Evolutionary conservation across 2,797 vertebrate species (phyloP), one percentile per base, ranked within the genome.

Genomic region (Kryptopterus vitreolus): DNA sequence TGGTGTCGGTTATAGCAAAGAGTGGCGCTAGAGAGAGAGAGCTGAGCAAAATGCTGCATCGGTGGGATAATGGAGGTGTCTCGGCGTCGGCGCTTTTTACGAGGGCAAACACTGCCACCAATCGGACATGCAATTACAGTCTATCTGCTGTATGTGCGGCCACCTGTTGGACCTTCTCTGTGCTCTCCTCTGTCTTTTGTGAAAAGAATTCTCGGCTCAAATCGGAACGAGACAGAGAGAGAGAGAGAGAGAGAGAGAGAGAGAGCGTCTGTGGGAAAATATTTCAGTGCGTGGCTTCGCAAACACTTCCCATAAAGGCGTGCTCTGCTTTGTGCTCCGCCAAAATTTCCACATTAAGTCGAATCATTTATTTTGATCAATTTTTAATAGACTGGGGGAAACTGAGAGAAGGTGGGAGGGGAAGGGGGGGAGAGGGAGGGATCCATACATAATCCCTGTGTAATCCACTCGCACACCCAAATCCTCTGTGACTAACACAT

Each of bases 91-190:
- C 35, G 18, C 29, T 59, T 78, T 78, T 59, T 77, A 48, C 43
- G 58, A 73, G 9, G 61, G 31, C 35, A 79, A 81, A 84, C 57
- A 76, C 78, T 80, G 22, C 77, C 84, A 70, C 73, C 77, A 68
- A 31, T 81, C 76, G 79, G 62, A 65, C 50, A 43, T 55, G 29
- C 26, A 31, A 52, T 63, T 76, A 31, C 33, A 48, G 5, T 7
- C 33, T 18, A 29, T 70, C 48, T 70, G 20, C 9, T 18, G 3
- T 33, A 35, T n/a, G 11, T 43, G 6, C 18, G 0, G 22, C 15
- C 55, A 58, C 35, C 33, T 74, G 55, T 59, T 43, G 33, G 18
- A 46, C 53, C 15, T 33, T 55, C 2, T 72, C 6, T n/a, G 35
- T 38, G 31, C 12, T 9, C 12, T 35, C 20, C 12, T 8, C n/a